phyloP scores from a whole-genome alignment of 2,113 vertebrate species.

The Osmerus mordax region DNA sequence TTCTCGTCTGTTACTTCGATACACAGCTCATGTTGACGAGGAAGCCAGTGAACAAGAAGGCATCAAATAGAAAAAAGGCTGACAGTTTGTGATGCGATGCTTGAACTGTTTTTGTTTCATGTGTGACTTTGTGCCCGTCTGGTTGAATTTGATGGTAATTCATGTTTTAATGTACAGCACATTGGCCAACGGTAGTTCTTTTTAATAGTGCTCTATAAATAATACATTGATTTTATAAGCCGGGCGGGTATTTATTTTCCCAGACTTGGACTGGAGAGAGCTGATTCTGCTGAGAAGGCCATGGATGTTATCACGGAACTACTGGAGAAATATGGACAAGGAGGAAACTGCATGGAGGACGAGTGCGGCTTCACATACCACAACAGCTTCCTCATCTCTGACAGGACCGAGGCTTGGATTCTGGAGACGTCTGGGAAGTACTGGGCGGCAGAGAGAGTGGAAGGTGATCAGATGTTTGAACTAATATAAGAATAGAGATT shows the following conservation, averaged over 20 bases:
- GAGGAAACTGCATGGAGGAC: constrained; percentile 90
- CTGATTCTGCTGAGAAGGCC: constrained; percentile 85
- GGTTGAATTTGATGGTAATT: too few relatives aligned
- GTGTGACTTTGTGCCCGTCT: too few relatives aligned
- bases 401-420: constrained; percentile 91
- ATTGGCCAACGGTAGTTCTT: too few relatives aligned
- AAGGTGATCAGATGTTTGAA: constrained; percentile 58
- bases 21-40: too few relatives aligned
- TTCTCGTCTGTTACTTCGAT: too few relatives aligned
- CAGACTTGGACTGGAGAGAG: constrained; percentile 94
- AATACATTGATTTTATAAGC: neutral
- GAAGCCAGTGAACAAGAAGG: too few relatives aligned
- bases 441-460: constrained; percentile 89
- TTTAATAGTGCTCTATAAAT: neutral
- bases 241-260: constrained; percentile 23
- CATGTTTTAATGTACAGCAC: too few relatives aligned
- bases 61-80: too few relatives aligned
- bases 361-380: constrained; percentile 82
- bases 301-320: constrained; percentile 82
- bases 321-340: constrained; percentile 87
- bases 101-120: too few relatives aligned
- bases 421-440: constrained; percentile 89
- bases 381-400: constrained; percentile 95
- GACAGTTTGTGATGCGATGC: too few relatives aligned
- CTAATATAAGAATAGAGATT: too few relatives aligned